Evolutionary conservation across 2,113 vertebrate species (phyloP), one percentile per base, ranked within the genome.

Genomic region (Dicrurus megarhynchus): DNA sequence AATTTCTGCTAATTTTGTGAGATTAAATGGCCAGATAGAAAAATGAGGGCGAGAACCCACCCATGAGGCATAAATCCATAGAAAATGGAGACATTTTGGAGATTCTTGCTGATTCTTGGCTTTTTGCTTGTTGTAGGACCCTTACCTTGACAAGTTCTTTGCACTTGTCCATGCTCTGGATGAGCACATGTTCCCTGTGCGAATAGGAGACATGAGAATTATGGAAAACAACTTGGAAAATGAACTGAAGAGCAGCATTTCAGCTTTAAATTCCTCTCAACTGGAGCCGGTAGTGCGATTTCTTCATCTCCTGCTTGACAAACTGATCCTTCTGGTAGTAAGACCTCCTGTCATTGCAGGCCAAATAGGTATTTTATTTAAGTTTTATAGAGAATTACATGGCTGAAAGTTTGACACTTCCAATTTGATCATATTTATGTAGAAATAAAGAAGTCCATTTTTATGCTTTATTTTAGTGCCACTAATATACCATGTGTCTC

Each of bases 221-320:
- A 99, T 99, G 99, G 99, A 99, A 96, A 99, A 99, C 97, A 99
- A 99, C 96, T 98, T 99, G 96, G 99, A 99, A 97, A 98, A 98
- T 5, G 99, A 99, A 97, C 97, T 99, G 84, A 99, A 99, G 96
- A 98, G 98, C 96, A 99, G 99, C 96, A 99, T 99, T 93, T 98
- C 99, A 28, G 99, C 99, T 15, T 88, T 99, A 80, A 99, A 97
- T 97, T 99, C 98, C 42, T 99, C 99, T 77, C 99, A 99, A 96
- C 97, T 99, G 96, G 99, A 99, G 92, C 99, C 99, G 20, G 98
- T 99, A 74, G 99, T 99, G 90, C 99, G 99, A 95, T 99, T 99
- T 98, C 99, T 99, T 97, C 99, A 99, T 97, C 99, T 99, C 92
- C 98, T 99, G 82, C 98, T 99, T 80, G 99, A 99, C 98, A 99